Evolutionary conservation across 2,888 invertebrate genomes (phyloP), one percentile per base, ranked within the genome.

Genomic region (Archips xylosteana): DNA sequence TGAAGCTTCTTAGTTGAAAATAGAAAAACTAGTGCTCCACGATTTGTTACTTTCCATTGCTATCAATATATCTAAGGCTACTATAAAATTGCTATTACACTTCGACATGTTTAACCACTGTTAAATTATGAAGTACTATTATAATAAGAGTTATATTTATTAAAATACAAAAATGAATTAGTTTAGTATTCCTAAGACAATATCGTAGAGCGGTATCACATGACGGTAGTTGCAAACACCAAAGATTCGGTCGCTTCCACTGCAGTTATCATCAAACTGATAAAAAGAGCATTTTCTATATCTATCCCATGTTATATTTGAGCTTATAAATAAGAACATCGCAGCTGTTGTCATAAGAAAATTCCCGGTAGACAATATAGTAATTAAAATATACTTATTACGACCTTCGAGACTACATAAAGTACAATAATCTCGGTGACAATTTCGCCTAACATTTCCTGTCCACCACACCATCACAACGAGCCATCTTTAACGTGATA

Each of bases 271-370:
- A 4, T 57, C 9, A 4, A 23, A 62, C 23, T 45, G 42, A 62
- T 42, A 42, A 42, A 62, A 42, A 62, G 36, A 62, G 42, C 62
- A 57, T 23, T 57, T 32, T 54, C 23, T 39, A 39, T 39, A 62
- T 8, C 42, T 62, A 62, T 62, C 32, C 45, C 23, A 45, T 23
- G 42, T 45, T 62, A 45, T 45, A n/a, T 62, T 71, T 66, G 42
- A 71, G 66, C 71, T 71, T 67, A 71, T 54, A 64, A 59, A 61
- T 51, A 66, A 23, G 12, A 66, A 62, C 60, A 74, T 74, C 65
- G 71, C 66, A 71, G 74, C 62, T 62, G 47, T 67, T 32, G 45
- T 74, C 74, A 74, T 67, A 74, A 74, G 70, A 74, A 66, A 23
- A 61, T 61, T 61, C n/a, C 3, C 15, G 60, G 36, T 61, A 69